phyloP scores from a whole-genome alignment of 2,888 invertebrate species.

The Habrosyne pyritoides region DNA sequence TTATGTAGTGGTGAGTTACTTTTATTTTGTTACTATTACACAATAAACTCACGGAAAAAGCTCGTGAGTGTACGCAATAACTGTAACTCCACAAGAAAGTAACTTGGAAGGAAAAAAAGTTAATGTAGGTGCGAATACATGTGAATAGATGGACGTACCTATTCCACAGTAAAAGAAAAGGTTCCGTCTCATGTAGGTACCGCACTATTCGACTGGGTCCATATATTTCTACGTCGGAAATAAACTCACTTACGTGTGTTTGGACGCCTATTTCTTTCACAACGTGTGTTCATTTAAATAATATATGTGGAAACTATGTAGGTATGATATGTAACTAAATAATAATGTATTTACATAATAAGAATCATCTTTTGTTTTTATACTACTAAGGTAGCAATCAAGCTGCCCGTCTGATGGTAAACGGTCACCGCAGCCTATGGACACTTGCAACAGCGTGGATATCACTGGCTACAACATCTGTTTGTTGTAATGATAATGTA shows the following conservation, averaged over 20 bases:
- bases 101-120: slow-evolving; percentile 30
- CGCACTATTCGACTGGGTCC: slow-evolving; percentile 34
- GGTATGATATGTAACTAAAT: background rate
- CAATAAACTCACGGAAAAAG: slow-evolving; percentile 7
- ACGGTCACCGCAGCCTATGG: too few relatives aligned
- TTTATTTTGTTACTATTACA: slow-evolving; percentile 5
- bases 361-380: too few relatives aligned
- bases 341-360: too few relatives aligned
- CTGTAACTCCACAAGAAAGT: slow-evolving; percentile 25
- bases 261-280: slow-evolving; percentile 1
- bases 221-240: slow-evolving; percentile 50
- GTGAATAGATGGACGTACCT: slow-evolving; percentile 14
- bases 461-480: too few relatives aligned
- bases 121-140: slow-evolving; percentile 21
- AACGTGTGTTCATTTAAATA: background rate
- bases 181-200: slow-evolving; percentile 19
- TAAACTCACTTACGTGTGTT: slow-evolving; percentile 31
- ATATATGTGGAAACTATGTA: background rate
- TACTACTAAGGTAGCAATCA: too few relatives aligned
- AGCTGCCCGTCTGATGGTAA: too few relatives aligned
- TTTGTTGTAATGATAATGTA: too few relatives aligned
- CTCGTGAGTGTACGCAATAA: slow-evolving; percentile 19
- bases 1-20: background rate
- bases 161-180: slow-evolving; percentile 34
- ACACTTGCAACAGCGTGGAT: too few relatives aligned